These are phyloP conservation scores for Eonycteris spelaea DNA, from an alignment of 2,113 vertebrate genomes.

Conservation along the genomic window DNA sequence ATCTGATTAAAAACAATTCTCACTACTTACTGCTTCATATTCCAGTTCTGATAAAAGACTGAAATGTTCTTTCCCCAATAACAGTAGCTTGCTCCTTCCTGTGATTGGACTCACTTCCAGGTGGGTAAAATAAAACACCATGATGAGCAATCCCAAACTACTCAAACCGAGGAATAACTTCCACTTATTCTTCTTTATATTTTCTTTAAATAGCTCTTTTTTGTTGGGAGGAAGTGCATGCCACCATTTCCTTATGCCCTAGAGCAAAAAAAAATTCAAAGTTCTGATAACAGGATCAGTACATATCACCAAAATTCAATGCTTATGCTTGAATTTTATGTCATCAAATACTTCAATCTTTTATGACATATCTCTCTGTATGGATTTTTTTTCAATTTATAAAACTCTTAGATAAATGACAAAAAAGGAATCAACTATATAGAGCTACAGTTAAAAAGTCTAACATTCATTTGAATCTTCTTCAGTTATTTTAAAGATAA, in stretches of 20 bases:
- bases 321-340: neutral
- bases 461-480: conserved; percentile 17
- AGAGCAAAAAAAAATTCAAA: conserved; percentile 62
- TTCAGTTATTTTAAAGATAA: conserved; percentile 6
- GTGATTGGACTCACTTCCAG: conserved; percentile 94
- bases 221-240: conserved; percentile 89
- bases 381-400: neutral
- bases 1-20: conserved; percentile 18
- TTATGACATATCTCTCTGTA: neutral
- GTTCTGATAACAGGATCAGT: neutral
- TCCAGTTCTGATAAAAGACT: conserved; percentile 87
- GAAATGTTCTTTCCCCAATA: conserved; percentile 91
- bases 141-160: conserved; percentile 82
- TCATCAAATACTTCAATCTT: neutral
- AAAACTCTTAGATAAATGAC: conserved; percentile 32
- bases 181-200: conserved; percentile 88
- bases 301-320: neutral
- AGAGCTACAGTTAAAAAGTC: neutral
- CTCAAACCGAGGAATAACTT: conserved; percentile 81
- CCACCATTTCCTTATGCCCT: conserved; percentile 98
- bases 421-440: neutral
- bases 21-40: conserved; percentile 87
- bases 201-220: conserved; percentile 87
- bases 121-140: conserved; percentile 91
- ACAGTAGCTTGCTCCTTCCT: conserved; percentile 89